These are phyloP conservation scores for Dendrolimus pini DNA, from an alignment of 2,888 invertebrate species.

Conservation along the genomic window DNA sequence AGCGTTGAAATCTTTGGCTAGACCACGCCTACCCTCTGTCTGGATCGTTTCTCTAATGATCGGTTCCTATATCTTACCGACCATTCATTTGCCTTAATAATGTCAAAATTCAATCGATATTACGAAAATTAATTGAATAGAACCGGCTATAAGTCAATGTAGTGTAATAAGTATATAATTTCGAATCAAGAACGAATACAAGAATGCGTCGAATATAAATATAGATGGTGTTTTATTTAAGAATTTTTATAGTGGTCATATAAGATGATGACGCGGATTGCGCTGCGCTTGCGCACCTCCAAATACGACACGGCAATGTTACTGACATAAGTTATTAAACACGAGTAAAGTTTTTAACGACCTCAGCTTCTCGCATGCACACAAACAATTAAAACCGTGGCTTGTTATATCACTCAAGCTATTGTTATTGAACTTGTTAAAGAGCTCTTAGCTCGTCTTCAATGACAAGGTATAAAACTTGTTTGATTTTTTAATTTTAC, in stretches of 20 bases:
- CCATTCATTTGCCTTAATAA: too few species aligned
- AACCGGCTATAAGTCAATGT: too few species aligned
- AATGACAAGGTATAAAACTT: background rate
- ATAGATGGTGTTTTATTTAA: too few species aligned
- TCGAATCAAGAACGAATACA: too few species aligned
- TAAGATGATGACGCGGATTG: background rate
- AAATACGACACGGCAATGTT: background rate
- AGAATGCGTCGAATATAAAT: too few species aligned
- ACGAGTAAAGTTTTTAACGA: background rate
- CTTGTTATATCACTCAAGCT: background rate
- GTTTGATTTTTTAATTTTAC: background rate
- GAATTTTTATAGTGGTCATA: background rate
- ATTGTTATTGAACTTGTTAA: background rate
- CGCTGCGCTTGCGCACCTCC: background rate
- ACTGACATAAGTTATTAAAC: background rate
- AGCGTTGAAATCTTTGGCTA: too few species aligned
- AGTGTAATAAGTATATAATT: too few species aligned
- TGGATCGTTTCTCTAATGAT: too few species aligned
- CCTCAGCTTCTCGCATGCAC: background rate
- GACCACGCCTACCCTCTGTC: too few species aligned
- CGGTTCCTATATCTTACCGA: too few species aligned
- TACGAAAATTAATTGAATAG: too few species aligned
- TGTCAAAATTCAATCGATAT: too few species aligned
- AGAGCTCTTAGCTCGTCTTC: background rate
- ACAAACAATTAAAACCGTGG: background rate